Conservation (phyloP, 2,888 invertebrate genomes). For the Zaprionus lineosus region DNA sequence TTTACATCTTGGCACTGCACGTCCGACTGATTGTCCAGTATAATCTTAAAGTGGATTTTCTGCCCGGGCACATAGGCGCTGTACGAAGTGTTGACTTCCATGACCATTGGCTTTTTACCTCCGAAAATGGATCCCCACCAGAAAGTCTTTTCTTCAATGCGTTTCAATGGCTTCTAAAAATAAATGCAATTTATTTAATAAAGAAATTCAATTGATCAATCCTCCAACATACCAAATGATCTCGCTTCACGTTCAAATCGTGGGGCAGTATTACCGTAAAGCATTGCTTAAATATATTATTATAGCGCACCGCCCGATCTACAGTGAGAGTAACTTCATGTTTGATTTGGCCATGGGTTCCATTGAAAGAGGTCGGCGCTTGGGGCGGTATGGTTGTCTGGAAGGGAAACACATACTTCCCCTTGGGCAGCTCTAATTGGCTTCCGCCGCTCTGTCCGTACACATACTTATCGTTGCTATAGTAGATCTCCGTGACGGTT, state of each 20-base stretch:
- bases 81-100: conserved; percentile 87
- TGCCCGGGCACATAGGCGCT: conserved; percentile 90
- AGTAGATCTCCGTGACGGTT: conserved; percentile 79
- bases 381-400: conserved; percentile 85
- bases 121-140: conserved; percentile 88
- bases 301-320: conserved; percentile 93
- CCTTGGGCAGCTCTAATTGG: conserved; percentile 88
- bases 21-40: conserved; percentile 89
- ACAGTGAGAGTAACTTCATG: conserved; percentile 90
- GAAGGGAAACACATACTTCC: conserved; percentile 89
- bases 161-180: conserved; percentile 86
- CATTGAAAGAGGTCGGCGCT: conserved; percentile 91
- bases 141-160: conserved; percentile 88
- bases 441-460: conserved; percentile 84
- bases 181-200: not conserved
- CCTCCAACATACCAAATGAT: conserved; percentile 86
- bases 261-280: conserved; percentile 91
- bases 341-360: conserved; percentile 88
- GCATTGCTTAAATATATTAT: conserved; percentile 90
- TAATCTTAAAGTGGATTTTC: conserved; percentile 86
- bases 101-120: conserved; percentile 87
- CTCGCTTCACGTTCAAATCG: conserved; percentile 89
- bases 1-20: conserved; percentile 86
- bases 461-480: conserved; percentile 79
- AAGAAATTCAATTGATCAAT: not conserved